These are phyloP conservation scores for Alcedo quadribrachys DNA, from an alignment of 2,797 vertebrate species.

Conservation along the genomic window DNA sequence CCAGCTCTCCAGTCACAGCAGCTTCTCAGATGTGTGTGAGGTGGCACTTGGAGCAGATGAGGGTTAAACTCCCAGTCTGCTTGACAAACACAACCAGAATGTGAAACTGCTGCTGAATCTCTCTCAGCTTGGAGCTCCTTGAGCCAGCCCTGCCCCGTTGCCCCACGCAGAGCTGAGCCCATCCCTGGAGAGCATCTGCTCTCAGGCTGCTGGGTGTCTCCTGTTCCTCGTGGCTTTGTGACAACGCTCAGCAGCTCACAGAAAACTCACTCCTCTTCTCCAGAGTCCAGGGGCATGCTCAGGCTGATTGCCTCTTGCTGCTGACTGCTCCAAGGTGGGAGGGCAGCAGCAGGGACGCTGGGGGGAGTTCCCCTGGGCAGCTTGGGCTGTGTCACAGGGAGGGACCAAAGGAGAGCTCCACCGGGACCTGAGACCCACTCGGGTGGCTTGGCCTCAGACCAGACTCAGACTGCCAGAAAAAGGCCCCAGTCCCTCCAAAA, in stretches of 20 bases:
- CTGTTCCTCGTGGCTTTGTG: neutral
- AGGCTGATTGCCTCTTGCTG: neutral
- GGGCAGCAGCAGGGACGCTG: neutral
- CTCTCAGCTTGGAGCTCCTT: neutral
- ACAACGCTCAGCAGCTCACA: neutral
- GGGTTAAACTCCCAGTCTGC: neutral
- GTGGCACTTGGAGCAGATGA: neutral
- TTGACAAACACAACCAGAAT: neutral
- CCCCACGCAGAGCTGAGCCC: accelerated
- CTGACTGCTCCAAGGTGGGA: neutral
- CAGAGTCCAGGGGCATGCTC: neutral
- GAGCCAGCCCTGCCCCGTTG: neutral
- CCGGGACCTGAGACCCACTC: neutral
- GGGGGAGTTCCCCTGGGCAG: neutral
- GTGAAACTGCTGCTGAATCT: neutral
- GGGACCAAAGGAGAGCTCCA: neutral
- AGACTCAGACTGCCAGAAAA: neutral
- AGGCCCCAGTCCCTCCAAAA: neutral
- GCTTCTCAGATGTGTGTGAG: neutral
- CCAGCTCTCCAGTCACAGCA: neutral
- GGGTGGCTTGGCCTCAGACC: neutral
- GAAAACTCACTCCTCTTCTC: neutral
- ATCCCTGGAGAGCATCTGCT: neutral
- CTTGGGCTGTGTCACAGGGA: neutral
- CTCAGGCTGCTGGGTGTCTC: neutral